Evolutionary conservation across 2,113 vertebrate species (phyloP).

Genomic region (Platysteira castanea): DNA sequence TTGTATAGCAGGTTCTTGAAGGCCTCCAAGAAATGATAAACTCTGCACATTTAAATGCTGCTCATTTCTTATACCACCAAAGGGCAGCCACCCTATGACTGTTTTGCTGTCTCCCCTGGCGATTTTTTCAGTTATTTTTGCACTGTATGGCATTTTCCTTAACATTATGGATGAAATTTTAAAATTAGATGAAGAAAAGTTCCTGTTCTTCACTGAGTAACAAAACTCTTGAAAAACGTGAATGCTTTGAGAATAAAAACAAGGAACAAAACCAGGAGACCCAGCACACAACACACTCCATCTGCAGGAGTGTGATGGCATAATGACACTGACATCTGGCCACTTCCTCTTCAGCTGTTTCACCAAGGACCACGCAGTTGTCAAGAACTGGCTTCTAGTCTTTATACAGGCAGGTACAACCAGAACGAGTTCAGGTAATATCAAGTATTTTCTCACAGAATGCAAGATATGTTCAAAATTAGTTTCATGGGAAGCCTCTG

Average conservation of each 20-base stretch:
- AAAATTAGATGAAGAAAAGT: not conserved
- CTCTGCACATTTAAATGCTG: not conserved
- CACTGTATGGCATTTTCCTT: not conserved
- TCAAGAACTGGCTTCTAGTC: not conserved
- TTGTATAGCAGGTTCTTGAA: not conserved
- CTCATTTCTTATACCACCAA: not conserved
- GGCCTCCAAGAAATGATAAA: not conserved
- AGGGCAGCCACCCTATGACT: not conserved
- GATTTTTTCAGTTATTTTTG: not conserved
- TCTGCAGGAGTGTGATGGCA: fast-evolving
- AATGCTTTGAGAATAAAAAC: not conserved
- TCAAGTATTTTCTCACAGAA: not conserved
- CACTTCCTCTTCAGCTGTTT: not conserved
- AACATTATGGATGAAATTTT: not conserved
- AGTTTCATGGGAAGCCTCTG: not conserved
- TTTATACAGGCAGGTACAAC: not conserved
- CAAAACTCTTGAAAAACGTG: not conserved
- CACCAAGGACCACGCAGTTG: not conserved
- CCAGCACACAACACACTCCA: too few species aligned
- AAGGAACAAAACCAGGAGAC: not conserved
- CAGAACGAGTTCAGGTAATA: not conserved
- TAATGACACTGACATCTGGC: fast-evolving
- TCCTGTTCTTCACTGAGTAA: not conserved
- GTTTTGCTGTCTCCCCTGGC: not conserved
- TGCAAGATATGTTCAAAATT: fast-evolving